These are phyloP conservation scores for Alethe castanea DNA, from an alignment of 2,113 vertebrate genomes.

Conservation along the genomic window DNA sequence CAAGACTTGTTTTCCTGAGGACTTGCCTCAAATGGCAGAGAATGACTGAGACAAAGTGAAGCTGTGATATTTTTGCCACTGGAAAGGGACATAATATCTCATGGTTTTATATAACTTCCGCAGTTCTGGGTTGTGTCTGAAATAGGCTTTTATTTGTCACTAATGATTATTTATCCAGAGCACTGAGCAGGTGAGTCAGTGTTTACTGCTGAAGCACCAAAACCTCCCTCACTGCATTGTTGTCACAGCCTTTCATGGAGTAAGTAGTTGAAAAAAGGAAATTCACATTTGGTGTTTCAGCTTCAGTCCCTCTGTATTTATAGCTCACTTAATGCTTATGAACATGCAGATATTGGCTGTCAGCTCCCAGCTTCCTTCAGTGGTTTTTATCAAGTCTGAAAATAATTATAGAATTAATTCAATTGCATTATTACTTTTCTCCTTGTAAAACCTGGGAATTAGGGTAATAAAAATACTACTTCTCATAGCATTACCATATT, in stretches of 20 bases:
- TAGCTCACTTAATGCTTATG: background rate
- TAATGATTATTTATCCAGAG: background rate
- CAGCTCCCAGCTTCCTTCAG: background rate
- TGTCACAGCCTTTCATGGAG: background rate
- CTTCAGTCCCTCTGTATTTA: background rate
- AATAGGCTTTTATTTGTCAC: background rate
- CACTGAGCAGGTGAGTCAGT: background rate
- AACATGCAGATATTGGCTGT: background rate
- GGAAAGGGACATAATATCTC: background rate
- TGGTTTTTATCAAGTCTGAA: background rate
- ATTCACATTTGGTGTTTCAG: background rate
- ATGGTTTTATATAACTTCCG: background rate
- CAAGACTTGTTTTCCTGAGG: background rate
- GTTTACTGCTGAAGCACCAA: background rate
- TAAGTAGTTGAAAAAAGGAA: background rate
- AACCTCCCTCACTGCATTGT: background rate
- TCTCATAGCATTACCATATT: background rate
- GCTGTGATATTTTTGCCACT: background rate
- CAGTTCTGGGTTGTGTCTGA: background rate
- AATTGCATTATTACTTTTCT: background rate
- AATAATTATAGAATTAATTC: background rate
- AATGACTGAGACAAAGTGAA: background rate
- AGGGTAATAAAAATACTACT: background rate
- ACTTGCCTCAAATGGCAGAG: background rate
- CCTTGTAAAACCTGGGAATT: background rate